Percentiles rank a stretch among this genome's conserved stretches.
Conservation (phyloP, 2,113 vertebrate genomes). For the Pedionomus torquatus region DNA sequence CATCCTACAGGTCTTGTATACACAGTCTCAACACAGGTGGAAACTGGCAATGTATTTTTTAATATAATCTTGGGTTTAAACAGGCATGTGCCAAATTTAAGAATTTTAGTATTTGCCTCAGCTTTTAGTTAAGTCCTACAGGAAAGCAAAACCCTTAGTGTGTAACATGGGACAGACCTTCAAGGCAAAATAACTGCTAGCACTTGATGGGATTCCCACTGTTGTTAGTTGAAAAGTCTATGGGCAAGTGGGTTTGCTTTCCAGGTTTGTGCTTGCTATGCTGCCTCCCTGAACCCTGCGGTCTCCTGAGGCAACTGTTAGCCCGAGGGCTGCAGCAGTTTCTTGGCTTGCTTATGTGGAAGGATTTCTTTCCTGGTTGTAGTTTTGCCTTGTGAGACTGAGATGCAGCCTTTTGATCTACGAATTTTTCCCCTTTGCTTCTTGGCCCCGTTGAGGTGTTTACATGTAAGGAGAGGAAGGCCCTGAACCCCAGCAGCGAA, state of each 20-base stretch:
- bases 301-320: background rate
- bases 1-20: background rate
- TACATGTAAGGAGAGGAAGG: background rate
- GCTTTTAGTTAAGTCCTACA: background rate
- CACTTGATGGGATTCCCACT: accelerated
- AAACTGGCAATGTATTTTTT: background rate
- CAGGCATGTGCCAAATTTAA: background rate
- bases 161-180: background rate
- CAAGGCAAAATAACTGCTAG: background rate
- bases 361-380: background rate
- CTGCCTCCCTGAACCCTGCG: background rate
- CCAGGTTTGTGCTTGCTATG: background rate
- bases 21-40: background rate
- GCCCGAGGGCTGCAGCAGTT: background rate
- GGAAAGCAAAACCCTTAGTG: background rate
- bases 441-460: accelerated
- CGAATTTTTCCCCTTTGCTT: background rate
- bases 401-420: background rate
- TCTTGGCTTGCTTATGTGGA: accelerated
- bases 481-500: background rate
- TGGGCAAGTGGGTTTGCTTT: background rate
- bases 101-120: background rate
- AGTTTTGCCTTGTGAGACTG: accelerated
- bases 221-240: background rate
- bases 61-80: background rate